Percentiles rank a stretch among this genome's conserved stretches.
Conservation (phyloP, 2,113 vertebrate genomes). For the Phaethornis superciliosus region DNA sequence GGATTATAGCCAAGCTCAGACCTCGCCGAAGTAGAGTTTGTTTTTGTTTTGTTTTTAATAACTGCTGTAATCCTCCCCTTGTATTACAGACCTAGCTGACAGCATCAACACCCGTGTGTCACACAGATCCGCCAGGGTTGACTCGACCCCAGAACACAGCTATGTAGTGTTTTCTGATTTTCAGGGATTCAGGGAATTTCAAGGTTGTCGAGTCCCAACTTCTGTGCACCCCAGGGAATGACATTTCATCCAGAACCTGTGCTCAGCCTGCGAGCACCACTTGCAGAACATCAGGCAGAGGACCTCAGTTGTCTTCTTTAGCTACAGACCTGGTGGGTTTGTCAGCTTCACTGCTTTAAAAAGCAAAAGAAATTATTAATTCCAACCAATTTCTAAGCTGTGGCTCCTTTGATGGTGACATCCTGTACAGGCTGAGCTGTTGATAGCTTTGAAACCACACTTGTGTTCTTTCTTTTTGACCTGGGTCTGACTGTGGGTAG, state of each 20-base stretch:
- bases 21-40: slow-evolving; percentile 16
- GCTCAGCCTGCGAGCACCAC: background rate
- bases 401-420: background rate
- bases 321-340: background rate
- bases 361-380: background rate
- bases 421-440: slow-evolving; percentile 37
- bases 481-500: slow-evolving; percentile 62
- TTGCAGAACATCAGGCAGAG: background rate
- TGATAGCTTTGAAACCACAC: background rate
- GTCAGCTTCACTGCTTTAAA: background rate
- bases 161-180: slow-evolving; percentile 36
- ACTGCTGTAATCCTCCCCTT: slow-evolving; percentile 53
- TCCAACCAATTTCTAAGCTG: background rate
- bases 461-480: background rate
- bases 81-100: background rate
- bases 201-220: slow-evolving; percentile 17
- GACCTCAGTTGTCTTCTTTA: background rate
- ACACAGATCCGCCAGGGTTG: background rate
- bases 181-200: slow-evolving; percentile 56
- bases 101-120: background rate
- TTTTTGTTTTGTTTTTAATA: background rate
- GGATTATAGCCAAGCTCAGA: slow-evolving; percentile 52
- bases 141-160: background rate
- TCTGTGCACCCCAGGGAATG: slow-evolving; percentile 34
- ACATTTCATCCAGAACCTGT: slow-evolving; percentile 5